These are phyloP conservation scores for Okapia johnstoni DNA, from an alignment of 2,113 vertebrate genomes.

Conservation along the genomic window DNA sequence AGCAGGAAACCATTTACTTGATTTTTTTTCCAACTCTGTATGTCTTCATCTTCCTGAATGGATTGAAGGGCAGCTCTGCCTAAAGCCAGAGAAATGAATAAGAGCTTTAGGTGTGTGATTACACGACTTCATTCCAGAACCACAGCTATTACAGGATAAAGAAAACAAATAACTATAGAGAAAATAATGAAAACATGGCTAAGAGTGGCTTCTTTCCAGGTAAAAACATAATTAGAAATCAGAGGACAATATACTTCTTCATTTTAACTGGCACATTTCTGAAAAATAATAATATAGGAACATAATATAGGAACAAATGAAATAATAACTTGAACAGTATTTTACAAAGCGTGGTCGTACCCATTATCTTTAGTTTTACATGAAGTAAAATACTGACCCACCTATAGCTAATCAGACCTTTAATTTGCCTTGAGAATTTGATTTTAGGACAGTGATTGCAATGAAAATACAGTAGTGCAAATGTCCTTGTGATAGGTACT, in stretches of 20 bases:
- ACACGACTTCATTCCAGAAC: slow-evolving; percentile 19
- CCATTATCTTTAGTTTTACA: slow-evolving; percentile 19
- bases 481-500: neutral
- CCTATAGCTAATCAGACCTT: slow-evolving; percentile 40
- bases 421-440: slow-evolving; percentile 25
- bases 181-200: neutral
- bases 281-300: neutral
- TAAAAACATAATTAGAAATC: slow-evolving; percentile 33
- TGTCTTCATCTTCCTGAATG: neutral
- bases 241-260: slow-evolving; percentile 5
- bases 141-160: slow-evolving; percentile 27
- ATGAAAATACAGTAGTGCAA: neutral
- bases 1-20: neutral
- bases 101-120: neutral
- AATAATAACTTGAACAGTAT: slow-evolving; percentile 28
- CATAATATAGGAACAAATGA: neutral
- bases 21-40: neutral
- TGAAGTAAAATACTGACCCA: slow-evolving; percentile 5
- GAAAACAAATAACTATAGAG: slow-evolving; percentile 37
- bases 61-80: neutral
- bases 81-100: neutral
- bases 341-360: slow-evolving; percentile 3
- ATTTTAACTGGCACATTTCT: slow-evolving; percentile 31
- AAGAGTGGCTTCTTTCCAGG: neutral
- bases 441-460: slow-evolving; percentile 15